Conservation (phyloP, 2,888 invertebrate genomes). For the Caenorhabditis sp. region DNA sequence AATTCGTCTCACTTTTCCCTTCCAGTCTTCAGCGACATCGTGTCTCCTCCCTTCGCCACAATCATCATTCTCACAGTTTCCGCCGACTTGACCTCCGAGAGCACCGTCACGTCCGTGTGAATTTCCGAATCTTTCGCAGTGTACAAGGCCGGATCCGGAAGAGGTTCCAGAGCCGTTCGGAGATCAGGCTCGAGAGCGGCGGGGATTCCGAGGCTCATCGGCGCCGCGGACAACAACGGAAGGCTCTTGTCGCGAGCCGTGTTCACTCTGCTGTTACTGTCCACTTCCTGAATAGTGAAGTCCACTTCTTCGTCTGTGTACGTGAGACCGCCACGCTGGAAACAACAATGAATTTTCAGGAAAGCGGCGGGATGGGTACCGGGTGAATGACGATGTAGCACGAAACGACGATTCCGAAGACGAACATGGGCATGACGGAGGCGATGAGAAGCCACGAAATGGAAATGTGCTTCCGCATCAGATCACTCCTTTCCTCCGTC, state of each 20-base stretch:
- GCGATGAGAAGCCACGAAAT: slow-evolving; percentile 15
- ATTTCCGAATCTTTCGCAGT: slow-evolving; percentile 7
- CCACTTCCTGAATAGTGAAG: slow-evolving; percentile 37
- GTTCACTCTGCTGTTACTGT: slow-evolving; percentile 30
- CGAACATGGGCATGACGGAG: slow-evolving; percentile 31
- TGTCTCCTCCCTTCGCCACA: neutral
- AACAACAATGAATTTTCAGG: neutral
- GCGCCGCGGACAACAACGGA: neutral
- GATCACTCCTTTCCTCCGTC: neutral
- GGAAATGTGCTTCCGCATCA: neutral
- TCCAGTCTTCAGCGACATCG: slow-evolving; percentile 25
- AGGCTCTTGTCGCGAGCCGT: neutral
- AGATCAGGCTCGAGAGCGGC: neutral
- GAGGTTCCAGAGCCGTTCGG: slow-evolving; percentile 19
- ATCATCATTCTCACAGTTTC: slow-evolving; percentile 3
- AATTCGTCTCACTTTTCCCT: no score
- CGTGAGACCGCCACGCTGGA: slow-evolving; percentile 44
- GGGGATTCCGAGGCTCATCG: neutral
- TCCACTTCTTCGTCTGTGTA: slow-evolving; percentile 53
- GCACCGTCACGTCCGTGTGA: neutral
- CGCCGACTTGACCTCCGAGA: slow-evolving; percentile 12
- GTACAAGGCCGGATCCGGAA: neutral
- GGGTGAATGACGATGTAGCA: slow-evolving; percentile 52
- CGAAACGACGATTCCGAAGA: slow-evolving; percentile 34
- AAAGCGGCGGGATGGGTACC: neutral